Base-by-base conservation (phyloP, 2,888 invertebrate species). In the Lomographa bimaculata region DNA sequence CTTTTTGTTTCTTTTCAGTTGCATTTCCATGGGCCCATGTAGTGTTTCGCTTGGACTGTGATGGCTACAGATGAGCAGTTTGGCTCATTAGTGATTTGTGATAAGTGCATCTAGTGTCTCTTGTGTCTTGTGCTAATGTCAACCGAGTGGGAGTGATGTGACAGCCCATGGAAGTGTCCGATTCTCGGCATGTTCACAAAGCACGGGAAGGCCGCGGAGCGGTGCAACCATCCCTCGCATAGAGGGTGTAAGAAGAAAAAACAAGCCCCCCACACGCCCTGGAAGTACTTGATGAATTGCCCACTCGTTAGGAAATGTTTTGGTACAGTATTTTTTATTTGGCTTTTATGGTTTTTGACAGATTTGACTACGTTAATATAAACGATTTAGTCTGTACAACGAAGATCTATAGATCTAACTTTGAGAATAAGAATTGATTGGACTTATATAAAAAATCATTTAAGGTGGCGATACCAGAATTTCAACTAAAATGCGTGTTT, bases 261-360 rank as follows among this genome's bases (percentile, higher is more conserved):
- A 71, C 79, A 77, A 46, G 79, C 85, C 50, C 81, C 84, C 51
- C 87, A 89, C 64, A 87, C 90, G 60, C 89, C 90, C 72, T 89
- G 89, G 90, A 89, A 90, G 72, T 89, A 89, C 87, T 90, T 90
- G 89, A 90, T 90, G 89, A 89, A 87, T 90, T 90, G 90, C 85
- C 89, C 89, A 86, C 89, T 90, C 76, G 87, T 90, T 89, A 90
- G 89, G 67, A 90, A 90, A 90, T 90, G 90, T 79, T 90, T 90
- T 78, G 90, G 90, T 90, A 90, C 63, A 73, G 81, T 89, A 86
- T 82, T 79, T 66, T 67, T 64, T 67, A 58, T 34, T 42, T 30
- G 35, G 18, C 14, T 36, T 30, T 32, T 21, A 2, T 10, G 5
- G 4, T 7, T 12, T 26, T 8, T 9, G 10, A 23, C 9, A 4